Evolutionary conservation across 1,140 invertebrate species (phyloP), one percentile per base, ranked within the genome.

Genomic region (Brachionus koreanus): DNA sequence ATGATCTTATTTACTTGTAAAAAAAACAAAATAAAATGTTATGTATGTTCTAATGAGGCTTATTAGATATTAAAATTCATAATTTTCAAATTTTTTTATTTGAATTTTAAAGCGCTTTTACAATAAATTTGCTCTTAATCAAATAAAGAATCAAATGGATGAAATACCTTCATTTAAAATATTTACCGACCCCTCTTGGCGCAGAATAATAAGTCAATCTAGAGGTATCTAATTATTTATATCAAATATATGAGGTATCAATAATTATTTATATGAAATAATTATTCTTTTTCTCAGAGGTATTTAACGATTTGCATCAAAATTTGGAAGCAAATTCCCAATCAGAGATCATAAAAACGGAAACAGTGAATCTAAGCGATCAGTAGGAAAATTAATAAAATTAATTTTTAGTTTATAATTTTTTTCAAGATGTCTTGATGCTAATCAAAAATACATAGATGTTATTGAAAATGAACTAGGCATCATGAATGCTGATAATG

Each of bases 371-470:
- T 43, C 16, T 79, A 42, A 65, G 76, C 23, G 76, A 79, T 61
- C n/a, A 61, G 76, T 79, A 79, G 37, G n/a, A 42, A 19, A 39
- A 57, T n/a, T 29, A 33, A 33, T n/a, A 1, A n/a, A 5, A 5
- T 9, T n/a, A 33, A 33, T 16, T 7, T 7, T n/a, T 9, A 37
- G 1, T 37, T 37, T 35, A 25, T 46, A 3, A 23, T 46, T 1
- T 16, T 25, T 77, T 33, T 57, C 16, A 19, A 79, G 76, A 63
- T 79, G 76, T n/a, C 35, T n/a, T 12, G 46, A 61, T 3, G 76
- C 76, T 19, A 79, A 65, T 63, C 76, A 79, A 79, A 79, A 79
- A 33, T 79, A 79, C 13, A 79, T 79, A 3, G n/a, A 79, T 12
- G 25, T 79, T 9, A 37, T 79, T 13, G 76, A 79, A 42, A 79